Evolutionary conservation across 2,888 invertebrate species (phyloP).

Genomic region (Agrotis ipsilon): DNA sequence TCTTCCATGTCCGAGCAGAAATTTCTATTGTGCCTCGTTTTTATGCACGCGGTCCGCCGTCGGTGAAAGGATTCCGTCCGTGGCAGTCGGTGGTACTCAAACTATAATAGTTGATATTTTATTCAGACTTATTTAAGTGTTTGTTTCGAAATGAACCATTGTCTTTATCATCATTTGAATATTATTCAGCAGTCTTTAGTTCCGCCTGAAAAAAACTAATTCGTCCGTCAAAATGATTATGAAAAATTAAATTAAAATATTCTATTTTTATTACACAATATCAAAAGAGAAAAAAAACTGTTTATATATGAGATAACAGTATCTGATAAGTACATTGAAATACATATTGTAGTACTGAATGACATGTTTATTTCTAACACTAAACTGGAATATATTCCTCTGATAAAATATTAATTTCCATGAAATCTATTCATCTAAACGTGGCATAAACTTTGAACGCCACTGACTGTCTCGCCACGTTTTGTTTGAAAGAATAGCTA

Average conservation of each 20-base stretch:
- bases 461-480: conserved; percentile 62
- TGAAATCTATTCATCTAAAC: background rate
- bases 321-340: too few species aligned
- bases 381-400: background rate
- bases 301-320: too few species aligned
- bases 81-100: conserved; percentile 61
- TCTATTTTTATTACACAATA: too few species aligned
- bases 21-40: conserved; percentile 55
- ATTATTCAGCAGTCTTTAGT: too few species aligned
- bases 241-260: too few species aligned
- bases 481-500: conserved; percentile 56
- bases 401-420: background rate
- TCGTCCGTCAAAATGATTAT: too few species aligned
- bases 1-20: conserved; percentile 36
- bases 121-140: too few species aligned
- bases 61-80: conserved; percentile 43
- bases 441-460: conserved; percentile 59
- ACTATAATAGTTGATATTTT: conserved; percentile 1
- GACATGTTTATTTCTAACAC: background rate
- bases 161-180: too few species aligned
- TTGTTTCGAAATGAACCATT: too few species aligned
- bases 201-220: too few species aligned
- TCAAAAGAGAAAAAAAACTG: too few species aligned
- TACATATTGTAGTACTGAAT: background rate
- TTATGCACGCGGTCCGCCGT: conserved; percentile 64